Evolutionary conservation across 2,797 vertebrate species (phyloP).

Genomic region (Limnodromus scolopaceus): DNA sequence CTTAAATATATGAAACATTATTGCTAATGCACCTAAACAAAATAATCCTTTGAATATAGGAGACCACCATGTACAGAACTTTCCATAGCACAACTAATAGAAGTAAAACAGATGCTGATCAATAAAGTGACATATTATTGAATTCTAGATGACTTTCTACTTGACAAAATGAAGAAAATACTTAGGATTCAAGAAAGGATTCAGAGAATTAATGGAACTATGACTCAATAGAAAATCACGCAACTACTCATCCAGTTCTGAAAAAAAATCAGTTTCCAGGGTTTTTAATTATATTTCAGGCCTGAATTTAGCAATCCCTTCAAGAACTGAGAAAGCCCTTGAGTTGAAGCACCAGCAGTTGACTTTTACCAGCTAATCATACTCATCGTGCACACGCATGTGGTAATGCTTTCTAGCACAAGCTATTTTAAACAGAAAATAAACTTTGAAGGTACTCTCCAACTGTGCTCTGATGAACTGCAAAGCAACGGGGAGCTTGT

Average conservation of each 20-base stretch:
- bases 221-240: slow-evolving; percentile 47
- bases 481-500: slow-evolving; percentile 67
- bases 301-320: slow-evolving; percentile 37
- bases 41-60: background rate
- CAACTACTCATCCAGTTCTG: background rate
- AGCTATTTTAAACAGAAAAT: slow-evolving; percentile 66
- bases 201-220: background rate
- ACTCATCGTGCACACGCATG: slow-evolving; percentile 23
- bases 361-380: slow-evolving; percentile 54
- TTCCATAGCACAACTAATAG: background rate
- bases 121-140: background rate
- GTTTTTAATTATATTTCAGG: slow-evolving; percentile 57
- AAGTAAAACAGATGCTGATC: background rate
- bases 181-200: background rate
- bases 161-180: slow-evolving; percentile 6
- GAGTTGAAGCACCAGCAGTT: slow-evolving; percentile 58
- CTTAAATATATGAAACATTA: background rate
- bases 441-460: slow-evolving; percentile 65
- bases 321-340: slow-evolving; percentile 40
- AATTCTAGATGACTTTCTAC: background rate
- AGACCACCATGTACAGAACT: background rate
- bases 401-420: slow-evolving; percentile 33
- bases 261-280: slow-evolving; percentile 20
- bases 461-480: slow-evolving; percentile 74
- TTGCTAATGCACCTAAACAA: background rate